These are phyloP conservation scores for Erebia palarica DNA, from an alignment of 2,888 invertebrate genomes.

Conservation along the genomic window DNA sequence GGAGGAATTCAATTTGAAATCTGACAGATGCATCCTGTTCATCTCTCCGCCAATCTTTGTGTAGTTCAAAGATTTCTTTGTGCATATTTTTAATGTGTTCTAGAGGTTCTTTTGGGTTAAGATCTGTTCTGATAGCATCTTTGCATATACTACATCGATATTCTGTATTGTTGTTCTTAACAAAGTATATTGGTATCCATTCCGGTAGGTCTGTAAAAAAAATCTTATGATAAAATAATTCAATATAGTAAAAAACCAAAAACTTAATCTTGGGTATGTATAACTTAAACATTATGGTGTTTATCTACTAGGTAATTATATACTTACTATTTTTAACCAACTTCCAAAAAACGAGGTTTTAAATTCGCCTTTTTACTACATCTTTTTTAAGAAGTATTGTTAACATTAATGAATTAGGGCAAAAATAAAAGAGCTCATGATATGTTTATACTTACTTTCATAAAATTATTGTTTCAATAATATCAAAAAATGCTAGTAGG, in stretches of 20 bases:
- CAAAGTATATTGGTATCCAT: constrained; percentile 68
- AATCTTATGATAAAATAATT: not conserved
- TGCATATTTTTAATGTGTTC: constrained; percentile 60
- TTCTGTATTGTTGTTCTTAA: constrained; percentile 48
- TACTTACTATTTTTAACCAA: not conserved
- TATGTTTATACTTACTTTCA: not conserved
- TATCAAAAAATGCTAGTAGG: no score
- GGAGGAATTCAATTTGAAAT: constrained; percentile 71
- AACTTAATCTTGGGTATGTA: no score
- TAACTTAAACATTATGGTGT: no score
- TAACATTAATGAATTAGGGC: not conserved
- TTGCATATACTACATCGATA: constrained; percentile 70
- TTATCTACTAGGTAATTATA: not conserved
- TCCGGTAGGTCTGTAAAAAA: constrained; percentile 55
- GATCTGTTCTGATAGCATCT: constrained; percentile 46
- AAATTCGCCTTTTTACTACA: no score
- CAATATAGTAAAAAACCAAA: not conserved
- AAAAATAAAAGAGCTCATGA: constrained; percentile 6
- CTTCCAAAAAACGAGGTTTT: no score
- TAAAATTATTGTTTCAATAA: not conserved
- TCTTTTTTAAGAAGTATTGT: no score
- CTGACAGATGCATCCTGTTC: constrained; percentile 58
- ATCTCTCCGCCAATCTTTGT: constrained; percentile 58
- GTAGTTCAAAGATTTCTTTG: constrained; percentile 65
- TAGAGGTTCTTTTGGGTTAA: constrained; percentile 54